A percentile compares a stretch with the other conserved stretches of the same genome.
Evolutionary conservation across 92 coral and sea anemone species (phyloP).

Genomic region (Pocillopora grandis): DNA sequence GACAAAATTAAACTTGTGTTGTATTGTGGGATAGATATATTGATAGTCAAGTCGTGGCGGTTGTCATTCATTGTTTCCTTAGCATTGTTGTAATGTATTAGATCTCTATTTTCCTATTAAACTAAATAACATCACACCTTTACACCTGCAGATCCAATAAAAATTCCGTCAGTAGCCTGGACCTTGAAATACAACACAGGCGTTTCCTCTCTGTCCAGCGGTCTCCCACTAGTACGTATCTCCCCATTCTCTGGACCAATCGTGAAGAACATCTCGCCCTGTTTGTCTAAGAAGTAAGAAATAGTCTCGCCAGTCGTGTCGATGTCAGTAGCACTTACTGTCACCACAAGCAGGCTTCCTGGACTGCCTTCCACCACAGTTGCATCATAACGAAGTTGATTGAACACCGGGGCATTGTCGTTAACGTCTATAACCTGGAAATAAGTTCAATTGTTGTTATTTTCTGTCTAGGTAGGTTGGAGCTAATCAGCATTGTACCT

Average conservation of each 20-base stretch:
- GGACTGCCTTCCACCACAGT: conserved; percentile 69
- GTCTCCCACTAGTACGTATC: conserved; percentile 50
- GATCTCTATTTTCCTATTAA: neutral
- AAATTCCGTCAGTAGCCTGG: conserved; percentile 68
- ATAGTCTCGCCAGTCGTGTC: conserved; percentile 64
- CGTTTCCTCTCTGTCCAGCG: conserved; percentile 70
- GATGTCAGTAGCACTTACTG: conserved; percentile 64
- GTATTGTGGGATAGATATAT: too few relatives aligned
- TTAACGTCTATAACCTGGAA: conserved; percentile 79
- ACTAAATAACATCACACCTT: conserved; percentile 36
- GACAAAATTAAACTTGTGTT: too few relatives aligned
- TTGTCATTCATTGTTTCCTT: too few relatives aligned
- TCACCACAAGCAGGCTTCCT: conserved; percentile 54
- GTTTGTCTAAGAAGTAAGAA: conserved; percentile 58
- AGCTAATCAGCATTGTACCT: too few relatives aligned
- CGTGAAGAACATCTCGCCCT: conserved; percentile 63
- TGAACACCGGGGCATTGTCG: conserved; percentile 81
- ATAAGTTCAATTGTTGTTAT: too few relatives aligned
- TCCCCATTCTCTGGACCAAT: conserved; percentile 75
- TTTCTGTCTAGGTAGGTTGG: too few relatives aligned
- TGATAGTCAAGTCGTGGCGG: too few relatives aligned
- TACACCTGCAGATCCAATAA: conserved; percentile 64
- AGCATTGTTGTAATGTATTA: too few relatives aligned
- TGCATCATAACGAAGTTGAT: conserved; percentile 58
- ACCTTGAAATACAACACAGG: conserved; percentile 74